Percentiles rank a stretch among this genome's conserved stretches.
Evolutionary conservation across 2,797 vertebrate species (phyloP).

Genomic region (Macrochelys suwanniensis): DNA sequence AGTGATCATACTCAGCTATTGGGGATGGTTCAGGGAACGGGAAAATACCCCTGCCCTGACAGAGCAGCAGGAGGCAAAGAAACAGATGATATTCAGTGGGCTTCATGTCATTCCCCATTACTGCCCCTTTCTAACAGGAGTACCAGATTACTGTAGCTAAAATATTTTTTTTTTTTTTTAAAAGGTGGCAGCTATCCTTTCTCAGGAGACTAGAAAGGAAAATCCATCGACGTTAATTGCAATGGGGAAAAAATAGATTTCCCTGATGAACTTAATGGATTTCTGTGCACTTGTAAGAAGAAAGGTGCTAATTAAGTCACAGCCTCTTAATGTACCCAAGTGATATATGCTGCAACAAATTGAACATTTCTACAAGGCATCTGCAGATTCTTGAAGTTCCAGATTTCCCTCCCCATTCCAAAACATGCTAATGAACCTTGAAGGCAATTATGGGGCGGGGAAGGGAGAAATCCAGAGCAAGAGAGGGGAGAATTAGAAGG

Average conservation of each 20-base stretch:
- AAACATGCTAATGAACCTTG: neutral
- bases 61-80: neutral
- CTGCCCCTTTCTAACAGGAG: accelerated
- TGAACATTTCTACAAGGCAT: accelerated
- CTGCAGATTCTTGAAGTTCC: neutral
- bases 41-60: neutral
- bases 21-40: neutral
- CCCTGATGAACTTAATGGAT: neutral
- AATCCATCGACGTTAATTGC: neutral
- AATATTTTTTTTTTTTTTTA: neutral
- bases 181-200: neutral
- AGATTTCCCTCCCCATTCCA: neutral
- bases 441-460: neutral
- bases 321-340: accelerated
- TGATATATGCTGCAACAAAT: neutral
- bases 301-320: neutral
- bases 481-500: accelerated
- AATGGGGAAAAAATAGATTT: slow-evolving; percentile 54
- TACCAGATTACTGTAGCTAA: neutral
- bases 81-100: neutral
- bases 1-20: neutral
- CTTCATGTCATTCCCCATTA: accelerated
- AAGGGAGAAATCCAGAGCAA: accelerated
- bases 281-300: neutral
- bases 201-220: neutral